Evolutionary conservation across 2,797 vertebrate genomes (phyloP).

Genomic region (Pseudomugil gertrudae): DNA sequence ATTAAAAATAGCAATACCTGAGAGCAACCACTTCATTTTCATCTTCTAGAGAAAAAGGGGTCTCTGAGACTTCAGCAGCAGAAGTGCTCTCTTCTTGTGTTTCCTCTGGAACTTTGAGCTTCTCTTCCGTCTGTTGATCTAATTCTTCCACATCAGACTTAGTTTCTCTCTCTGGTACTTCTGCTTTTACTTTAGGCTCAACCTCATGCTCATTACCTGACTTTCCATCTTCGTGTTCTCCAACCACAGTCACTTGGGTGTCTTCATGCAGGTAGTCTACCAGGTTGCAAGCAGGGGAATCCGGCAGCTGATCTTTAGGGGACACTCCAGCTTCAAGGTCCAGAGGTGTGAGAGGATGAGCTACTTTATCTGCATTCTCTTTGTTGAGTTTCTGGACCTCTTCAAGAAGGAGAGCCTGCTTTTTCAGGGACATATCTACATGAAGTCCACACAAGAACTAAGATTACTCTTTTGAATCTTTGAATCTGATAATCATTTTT

Average conservation of each 20-base stretch:
- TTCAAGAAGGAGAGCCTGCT: slow-evolving; percentile 79
- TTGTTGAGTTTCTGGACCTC: slow-evolving; percentile 87
- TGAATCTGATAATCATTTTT: background rate
- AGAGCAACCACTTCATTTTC: slow-evolving; percentile 35
- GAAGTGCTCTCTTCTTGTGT: slow-evolving; percentile 26
- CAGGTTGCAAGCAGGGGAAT: slow-evolving; percentile 27
- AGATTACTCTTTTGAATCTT: background rate
- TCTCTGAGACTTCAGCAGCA: slow-evolving; percentile 26
- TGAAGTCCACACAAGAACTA: slow-evolving; percentile 34
- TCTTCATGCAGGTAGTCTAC: slow-evolving; percentile 62
- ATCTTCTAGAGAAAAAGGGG: slow-evolving; percentile 11
- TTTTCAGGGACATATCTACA: slow-evolving; percentile 83
- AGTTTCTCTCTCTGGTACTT: slow-evolving; percentile 32
- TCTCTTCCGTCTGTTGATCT: slow-evolving; percentile 33
- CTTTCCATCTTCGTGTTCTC: slow-evolving; percentile 26
- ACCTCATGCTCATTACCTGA: slow-evolving; percentile 20
- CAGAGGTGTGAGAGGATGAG: slow-evolving; percentile 26
- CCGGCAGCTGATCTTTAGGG: slow-evolving; percentile 37
- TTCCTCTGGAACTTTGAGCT: slow-evolving; percentile 25
- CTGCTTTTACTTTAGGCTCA: slow-evolving; percentile 18
- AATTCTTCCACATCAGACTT: slow-evolving; percentile 26
- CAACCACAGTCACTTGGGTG: slow-evolving; percentile 30
- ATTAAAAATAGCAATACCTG: slow-evolving; percentile 58
- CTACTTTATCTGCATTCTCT: slow-evolving; percentile 82
- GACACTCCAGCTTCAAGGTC: slow-evolving; percentile 52